phyloP scores from a whole-genome alignment of 2,113 vertebrate species.

The Chaenogobius annularis region DNA sequence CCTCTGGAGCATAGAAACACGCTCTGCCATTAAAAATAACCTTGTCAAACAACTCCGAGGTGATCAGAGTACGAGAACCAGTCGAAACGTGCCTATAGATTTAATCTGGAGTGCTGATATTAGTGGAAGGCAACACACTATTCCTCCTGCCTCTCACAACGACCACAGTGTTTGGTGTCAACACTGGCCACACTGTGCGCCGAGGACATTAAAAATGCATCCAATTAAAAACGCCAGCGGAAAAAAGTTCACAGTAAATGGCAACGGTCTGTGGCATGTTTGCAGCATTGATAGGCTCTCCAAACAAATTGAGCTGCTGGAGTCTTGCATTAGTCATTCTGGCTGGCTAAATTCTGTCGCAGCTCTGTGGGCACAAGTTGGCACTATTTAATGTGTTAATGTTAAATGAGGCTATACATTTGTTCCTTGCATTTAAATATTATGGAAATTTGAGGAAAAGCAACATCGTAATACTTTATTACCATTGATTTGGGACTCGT shows the following conservation, averaged over 20 bases:
- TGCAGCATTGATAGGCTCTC: slow-evolving; percentile 57
- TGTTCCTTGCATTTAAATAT: not conserved
- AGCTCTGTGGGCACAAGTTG: slow-evolving; percentile 58
- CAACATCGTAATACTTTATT: not conserved
- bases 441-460: not conserved
- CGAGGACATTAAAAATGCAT: slow-evolving; percentile 52
- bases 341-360: slow-evolving; percentile 48
- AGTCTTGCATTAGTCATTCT: slow-evolving; percentile 56
- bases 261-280: slow-evolving; percentile 59
- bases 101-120: not conserved
- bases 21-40: too few relatives aligned
- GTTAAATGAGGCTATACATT: slow-evolving; percentile 17
- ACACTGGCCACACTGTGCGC: slow-evolving; percentile 48
- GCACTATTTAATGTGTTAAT: slow-evolving; percentile 33
- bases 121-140: not conserved
- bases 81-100: not conserved
- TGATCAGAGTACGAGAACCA: too few relatives aligned
- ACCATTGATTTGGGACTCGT: not conserved
- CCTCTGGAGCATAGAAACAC: too few relatives aligned
- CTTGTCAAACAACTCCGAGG: too few relatives aligned
- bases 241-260: slow-evolving; percentile 42
- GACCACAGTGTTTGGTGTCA: slow-evolving; percentile 51
- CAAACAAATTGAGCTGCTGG: slow-evolving; percentile 55
- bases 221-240: slow-evolving; percentile 53
- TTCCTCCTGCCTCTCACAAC: slow-evolving; percentile 42